phyloP scores from a whole-genome alignment of 2,113 vertebrate genomes.

The Silurus meridionalis region DNA sequence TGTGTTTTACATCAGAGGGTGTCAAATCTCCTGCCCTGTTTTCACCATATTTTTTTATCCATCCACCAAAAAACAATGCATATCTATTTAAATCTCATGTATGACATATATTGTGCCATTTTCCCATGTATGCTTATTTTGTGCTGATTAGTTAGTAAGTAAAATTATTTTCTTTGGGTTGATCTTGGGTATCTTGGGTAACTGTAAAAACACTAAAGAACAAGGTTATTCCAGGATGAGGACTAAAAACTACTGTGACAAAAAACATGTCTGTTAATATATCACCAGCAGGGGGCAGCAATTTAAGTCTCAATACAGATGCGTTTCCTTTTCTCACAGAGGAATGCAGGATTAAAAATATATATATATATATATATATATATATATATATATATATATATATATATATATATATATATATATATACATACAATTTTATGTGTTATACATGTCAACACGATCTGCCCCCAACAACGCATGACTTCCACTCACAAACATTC shows the following conservation, averaged over 20 bases:
- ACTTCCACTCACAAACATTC: constrained; percentile 3
- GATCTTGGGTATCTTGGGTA: neutral
- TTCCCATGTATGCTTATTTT: neutral
- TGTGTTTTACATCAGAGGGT: constrained; percentile 51
- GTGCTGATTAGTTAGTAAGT: neutral
- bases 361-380: too few species aligned
- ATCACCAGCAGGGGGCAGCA: constrained; percentile 41
- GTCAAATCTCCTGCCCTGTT: neutral
- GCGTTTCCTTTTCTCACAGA: neutral
- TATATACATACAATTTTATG: neutral
- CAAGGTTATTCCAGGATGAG: constrained; percentile 1
- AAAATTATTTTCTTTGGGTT: neutral
- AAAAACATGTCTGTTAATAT: neutral
- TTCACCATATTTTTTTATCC: neutral
- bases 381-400: too few species aligned
- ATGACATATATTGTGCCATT: neutral
- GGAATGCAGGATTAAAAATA: neutral
- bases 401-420: too few species aligned
- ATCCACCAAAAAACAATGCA: neutral
- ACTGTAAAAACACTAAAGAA: neutral
- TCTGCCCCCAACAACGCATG: neutral
- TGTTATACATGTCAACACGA: constrained; percentile 4
- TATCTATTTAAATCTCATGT: neutral
- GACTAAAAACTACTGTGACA: neutral
- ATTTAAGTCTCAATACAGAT: neutral